Base-by-base conservation (phyloP, 1,140 invertebrate species). In the Eubasilissa regina region DNA sequence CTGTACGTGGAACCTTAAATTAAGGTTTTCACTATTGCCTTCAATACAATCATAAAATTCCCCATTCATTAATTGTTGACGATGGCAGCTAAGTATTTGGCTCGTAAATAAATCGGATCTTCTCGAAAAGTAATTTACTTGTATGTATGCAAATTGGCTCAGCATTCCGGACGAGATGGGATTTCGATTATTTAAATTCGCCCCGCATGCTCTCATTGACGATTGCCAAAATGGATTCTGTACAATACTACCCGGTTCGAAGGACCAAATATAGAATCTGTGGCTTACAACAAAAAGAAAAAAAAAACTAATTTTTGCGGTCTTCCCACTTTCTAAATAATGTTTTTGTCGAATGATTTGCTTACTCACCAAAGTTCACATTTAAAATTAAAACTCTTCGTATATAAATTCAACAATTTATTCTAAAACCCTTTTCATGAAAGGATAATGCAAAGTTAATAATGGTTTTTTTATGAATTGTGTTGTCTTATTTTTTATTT, bases 111-210 rank as follows among this genome's bases (percentile, higher is more conserved):
- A 80, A 80, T 80, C 75, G 79, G 72, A 80, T 80, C 79, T 80
- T 77, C 64, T 56, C 64, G 72, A 58, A 68, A 77, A 75, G 79
- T 80, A 80, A 80, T 80, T 80, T 80, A 77, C 79, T 80, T 80
- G 79, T 80, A 80, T 80, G 75, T 74, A 80, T 80, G 79, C 79
- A 80, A 80, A 80, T 80, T 70, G 53, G 74, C 51, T 45, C 66
- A 51, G 75, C 79, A 80, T 77, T 80, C 79, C 76, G 75, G 73
- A 64, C 44, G 60, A 44, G 64, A 51, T 77, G 45, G 53, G 70
- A 64, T 80, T 77, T 80, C 79, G 79, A 80, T 77, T 80, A 80
- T 80, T 80, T 76, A 80, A 80, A 80, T 80, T 66, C 58, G 9
- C 19, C 45, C 43, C 47, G 21, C 76, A 13, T 64, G 75, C 43